Conservation (phyloP, 2,888 invertebrate genomes). For the Apodemia duryi region DNA sequence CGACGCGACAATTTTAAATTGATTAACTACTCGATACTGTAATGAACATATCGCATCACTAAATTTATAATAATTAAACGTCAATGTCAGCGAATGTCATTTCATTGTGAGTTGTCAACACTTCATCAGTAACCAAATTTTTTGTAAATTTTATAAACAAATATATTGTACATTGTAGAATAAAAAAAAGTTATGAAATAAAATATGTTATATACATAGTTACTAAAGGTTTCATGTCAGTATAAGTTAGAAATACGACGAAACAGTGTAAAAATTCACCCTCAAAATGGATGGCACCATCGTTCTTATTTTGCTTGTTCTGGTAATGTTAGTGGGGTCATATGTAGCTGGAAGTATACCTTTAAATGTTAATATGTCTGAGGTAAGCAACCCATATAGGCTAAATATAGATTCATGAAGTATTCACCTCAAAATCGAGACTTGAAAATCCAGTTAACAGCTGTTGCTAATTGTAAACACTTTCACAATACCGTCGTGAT, state of each 20-base stretch:
- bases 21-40: too few relatives aligned
- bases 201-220: slow-evolving; percentile 10
- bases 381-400: slow-evolving; percentile 78
- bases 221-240: slow-evolving; percentile 1
- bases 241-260: neutral
- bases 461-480: slow-evolving; percentile 11
- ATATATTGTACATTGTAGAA: neutral
- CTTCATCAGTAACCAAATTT: slow-evolving; percentile 7
- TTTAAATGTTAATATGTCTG: slow-evolving; percentile 94
- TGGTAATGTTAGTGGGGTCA: slow-evolving; percentile 97
- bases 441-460: slow-evolving; percentile 10
- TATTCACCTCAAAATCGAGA: neutral
- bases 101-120: slow-evolving; percentile 12
- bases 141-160: slow-evolving; percentile 8
- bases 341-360: slow-evolving; percentile 97
- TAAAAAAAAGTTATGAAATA: slow-evolving; percentile 7
- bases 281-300: slow-evolving; percentile 88
- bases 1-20: too few relatives aligned
- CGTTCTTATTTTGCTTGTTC: slow-evolving; percentile 88
- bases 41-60: too few relatives aligned
- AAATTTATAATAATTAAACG: neutral
- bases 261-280: neutral
- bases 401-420: neutral
- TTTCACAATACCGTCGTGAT: too few relatives aligned
- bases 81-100: neutral